Evolutionary conservation across 2,113 vertebrate genomes (phyloP), one percentile per base, ranked within the genome.

Genomic region (Dipodomys stephensi): DNA sequence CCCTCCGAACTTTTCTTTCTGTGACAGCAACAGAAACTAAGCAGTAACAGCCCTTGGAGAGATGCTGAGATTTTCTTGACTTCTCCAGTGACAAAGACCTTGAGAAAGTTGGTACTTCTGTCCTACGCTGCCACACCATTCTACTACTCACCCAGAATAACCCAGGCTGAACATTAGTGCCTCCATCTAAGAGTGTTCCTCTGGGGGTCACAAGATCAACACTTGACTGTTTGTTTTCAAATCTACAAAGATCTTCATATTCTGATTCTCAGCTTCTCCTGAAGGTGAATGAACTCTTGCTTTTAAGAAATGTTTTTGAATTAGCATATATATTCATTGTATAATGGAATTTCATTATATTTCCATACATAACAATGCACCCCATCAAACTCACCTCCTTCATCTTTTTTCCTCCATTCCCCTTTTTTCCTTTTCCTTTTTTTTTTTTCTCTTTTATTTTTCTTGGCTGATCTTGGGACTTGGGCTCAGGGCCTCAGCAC

Each of bases 171-270:
- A 93, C 73, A 18, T 91, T 74, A 93, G 81, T 90, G 93, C 92
- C 93, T 93, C 93, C 91, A 72, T 76, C 81, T 64, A 57, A 57
- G 53, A 57, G 46, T 64, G 39, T 39, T 92, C 74, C 60, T 92
- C 81, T 80, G 35, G 44, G 92, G 83, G 90, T 85, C 39, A 79
- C 73, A 39, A 83, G 65, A 95, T 84, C 94, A 93, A 78, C 90
- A 16, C 53, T 64, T 91, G 93, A 96, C 96, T 97, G 95, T 97
- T 96, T 76, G 77, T 96, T 96, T 93, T 57, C 88, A 92, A 87
- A 30, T 81, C 57, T 92, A 82, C 85, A 84, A 69, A 90, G 80
- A 78, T 89, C 89, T 91, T 94, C 94, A 71, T 32, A 80, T 84
- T 81, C 68, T 87, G 73, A 68, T 79, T 95, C 73, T 94, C 73